Evolutionary conservation across 1,140 invertebrate species (phyloP).

Genomic region (Maniola jurtina): DNA sequence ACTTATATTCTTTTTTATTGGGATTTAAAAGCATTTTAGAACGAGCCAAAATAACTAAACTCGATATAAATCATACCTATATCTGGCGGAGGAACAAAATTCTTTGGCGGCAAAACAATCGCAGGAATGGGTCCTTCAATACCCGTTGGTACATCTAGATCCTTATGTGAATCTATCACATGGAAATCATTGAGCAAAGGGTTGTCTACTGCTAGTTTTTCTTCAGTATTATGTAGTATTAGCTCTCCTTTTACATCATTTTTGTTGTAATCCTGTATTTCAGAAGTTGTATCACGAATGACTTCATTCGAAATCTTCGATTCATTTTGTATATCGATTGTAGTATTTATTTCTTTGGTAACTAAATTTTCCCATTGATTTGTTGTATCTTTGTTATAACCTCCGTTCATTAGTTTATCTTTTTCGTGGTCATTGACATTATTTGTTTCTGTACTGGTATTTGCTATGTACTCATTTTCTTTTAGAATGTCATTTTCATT

Average conservation of each 20-base stretch:
- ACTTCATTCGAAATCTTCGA: conserved; percentile 8
- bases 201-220: conserved; percentile 30
- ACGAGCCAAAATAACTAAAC: neutral
- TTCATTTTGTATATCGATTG: conserved; percentile 8
- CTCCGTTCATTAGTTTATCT: neutral
- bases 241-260: neutral
- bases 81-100: conserved; percentile 38
- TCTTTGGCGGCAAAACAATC: conserved; percentile 69
- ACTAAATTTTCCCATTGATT: neutral
- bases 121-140: conserved; percentile 79
- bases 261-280: neutral
- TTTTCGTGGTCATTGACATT: neutral
- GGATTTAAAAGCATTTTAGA: too few species aligned
- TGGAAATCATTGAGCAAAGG: conserved; percentile 57
- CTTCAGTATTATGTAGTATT: conserved; percentile 19
- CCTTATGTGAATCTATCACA: conserved; percentile 76
- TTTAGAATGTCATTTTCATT: conserved; percentile 1
- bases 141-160: conserved; percentile 80
- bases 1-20: too few species aligned
- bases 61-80: conserved; percentile 30
- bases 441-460: neutral
- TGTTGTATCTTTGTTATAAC: neutral
- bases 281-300: neutral
- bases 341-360: conserved; percentile 5
- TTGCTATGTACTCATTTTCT: neutral